Base-by-base conservation (phyloP, 2,888 invertebrate genomes). In the Antheraea assamensis region DNA sequence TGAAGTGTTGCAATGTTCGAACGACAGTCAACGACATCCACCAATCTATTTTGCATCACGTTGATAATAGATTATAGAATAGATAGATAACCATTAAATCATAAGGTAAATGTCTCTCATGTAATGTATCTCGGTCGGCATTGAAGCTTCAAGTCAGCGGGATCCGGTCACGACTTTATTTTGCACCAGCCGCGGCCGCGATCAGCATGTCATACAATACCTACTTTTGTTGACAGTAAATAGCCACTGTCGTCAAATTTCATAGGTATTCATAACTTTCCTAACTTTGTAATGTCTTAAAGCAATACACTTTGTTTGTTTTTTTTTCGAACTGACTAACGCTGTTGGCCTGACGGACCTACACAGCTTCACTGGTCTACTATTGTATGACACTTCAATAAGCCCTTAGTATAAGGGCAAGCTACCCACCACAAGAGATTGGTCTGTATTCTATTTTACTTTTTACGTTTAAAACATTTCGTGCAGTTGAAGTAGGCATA, bases 81-180 rank as follows among this genome's bases (percentile, higher is more conserved):
- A 58, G 58, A 58, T 58, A 52, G 19, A 52, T 52, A 52, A 24
- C 52, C 13, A 58, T 24, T 58, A 58, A 58, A 58, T 58, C 58
- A 24, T 58, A 58, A 58, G 13, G 2, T 24, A 24, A 58, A 58
- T 24, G 58, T 58, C 58, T 58, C 58, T 24, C 24, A 58, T 31
- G 31, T 31, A 27, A 66, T 31, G 66, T 66, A 21, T 31, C 30
- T 31, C 66, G n/a, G 31, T 30, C 66, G 66, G 27, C 31, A 66
- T 66, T 31, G 58, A 66, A 66, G 66, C 21, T 5, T 66, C 31
- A 19, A 66, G 58, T 58, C 58, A 58, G 24, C 58, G 24, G 58
- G 66, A 66, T 17, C 66, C 66, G 31, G 66, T 66, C 66, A 66
- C 66, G 66, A 66, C 19, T 19, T 66, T 21, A 66, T 30, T 64